phyloP scores from a whole-genome alignment of 2,113 vertebrate genomes.

The Lepidothrix coronata region DNA sequence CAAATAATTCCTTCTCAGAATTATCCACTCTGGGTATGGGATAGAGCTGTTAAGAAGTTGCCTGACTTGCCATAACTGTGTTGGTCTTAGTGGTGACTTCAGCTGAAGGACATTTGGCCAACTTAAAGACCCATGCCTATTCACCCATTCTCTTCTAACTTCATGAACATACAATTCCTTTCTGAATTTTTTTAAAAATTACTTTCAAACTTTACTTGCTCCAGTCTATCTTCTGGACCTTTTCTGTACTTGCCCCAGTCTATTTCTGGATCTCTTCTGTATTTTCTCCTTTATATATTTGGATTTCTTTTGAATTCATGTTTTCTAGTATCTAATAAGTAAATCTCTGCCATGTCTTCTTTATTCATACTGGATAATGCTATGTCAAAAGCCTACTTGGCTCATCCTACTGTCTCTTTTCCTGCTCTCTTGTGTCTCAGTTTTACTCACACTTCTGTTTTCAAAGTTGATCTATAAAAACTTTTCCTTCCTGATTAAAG shows the following conservation, averaged over 20 bases:
- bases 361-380: background rate
- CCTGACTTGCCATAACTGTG: background rate
- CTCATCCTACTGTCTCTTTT: background rate
- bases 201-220: background rate
- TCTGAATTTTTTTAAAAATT: background rate
- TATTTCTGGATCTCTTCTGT: background rate
- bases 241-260: background rate
- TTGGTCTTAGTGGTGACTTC: background rate
- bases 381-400: background rate
- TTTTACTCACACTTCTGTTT: background rate
- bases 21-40: background rate
- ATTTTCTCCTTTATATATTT: background rate
- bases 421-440: background rate
- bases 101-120: background rate
- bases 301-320: background rate
- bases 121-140: background rate
- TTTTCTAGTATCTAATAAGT: background rate
- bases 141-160: background rate
- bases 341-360: background rate
- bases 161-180: background rate
- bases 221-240: background rate
- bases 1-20: background rate
- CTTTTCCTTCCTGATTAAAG: constrained; percentile 9
- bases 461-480: background rate
- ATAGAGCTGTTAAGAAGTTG: background rate